Evolutionary conservation across 2,797 vertebrate genomes (phyloP).

Genomic region (Chiroxiphia lanceolata): DNA sequence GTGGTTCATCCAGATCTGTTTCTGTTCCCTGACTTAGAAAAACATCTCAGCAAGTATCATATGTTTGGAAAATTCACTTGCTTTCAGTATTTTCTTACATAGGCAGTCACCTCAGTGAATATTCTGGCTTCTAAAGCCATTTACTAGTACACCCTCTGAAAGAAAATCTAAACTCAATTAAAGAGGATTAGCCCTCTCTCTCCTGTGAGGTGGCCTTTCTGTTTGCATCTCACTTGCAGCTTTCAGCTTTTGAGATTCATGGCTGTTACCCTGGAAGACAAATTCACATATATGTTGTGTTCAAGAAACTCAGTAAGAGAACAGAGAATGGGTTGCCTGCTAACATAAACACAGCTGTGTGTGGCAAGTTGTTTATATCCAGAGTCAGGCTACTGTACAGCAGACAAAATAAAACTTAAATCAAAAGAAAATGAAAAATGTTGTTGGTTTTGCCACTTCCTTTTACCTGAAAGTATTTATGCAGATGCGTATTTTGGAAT

Average conservation of each 20-base stretch:
- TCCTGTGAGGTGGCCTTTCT: not conserved
- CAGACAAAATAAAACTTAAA: not conserved
- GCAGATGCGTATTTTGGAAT: not conserved
- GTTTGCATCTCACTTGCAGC: not conserved
- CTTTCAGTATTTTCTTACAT: not conserved
- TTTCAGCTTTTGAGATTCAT: not conserved
- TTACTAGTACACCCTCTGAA: not conserved
- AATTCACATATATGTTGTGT: not conserved
- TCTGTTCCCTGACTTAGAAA: not conserved
- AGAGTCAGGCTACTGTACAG: not conserved
- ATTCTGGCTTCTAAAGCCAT: not conserved
- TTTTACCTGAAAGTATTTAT: not conserved
- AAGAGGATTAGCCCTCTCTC: not conserved
- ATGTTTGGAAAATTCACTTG: not conserved
- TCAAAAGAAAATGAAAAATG: not conserved
- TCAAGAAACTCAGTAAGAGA: not conserved
- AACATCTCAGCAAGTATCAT: not conserved
- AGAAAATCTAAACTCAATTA: slow-evolving; percentile 11
- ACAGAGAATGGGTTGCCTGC: not conserved
- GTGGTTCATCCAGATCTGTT: not conserved
- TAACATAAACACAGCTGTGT: slow-evolving; percentile 20
- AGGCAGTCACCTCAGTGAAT: not conserved
- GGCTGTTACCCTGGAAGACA: not conserved
- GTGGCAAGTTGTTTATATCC: not conserved
- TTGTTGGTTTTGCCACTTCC: not conserved